These are phyloP conservation scores for Drosophila tristis DNA, from an alignment of 1,140 invertebrate species.

Conservation along the genomic window DNA sequence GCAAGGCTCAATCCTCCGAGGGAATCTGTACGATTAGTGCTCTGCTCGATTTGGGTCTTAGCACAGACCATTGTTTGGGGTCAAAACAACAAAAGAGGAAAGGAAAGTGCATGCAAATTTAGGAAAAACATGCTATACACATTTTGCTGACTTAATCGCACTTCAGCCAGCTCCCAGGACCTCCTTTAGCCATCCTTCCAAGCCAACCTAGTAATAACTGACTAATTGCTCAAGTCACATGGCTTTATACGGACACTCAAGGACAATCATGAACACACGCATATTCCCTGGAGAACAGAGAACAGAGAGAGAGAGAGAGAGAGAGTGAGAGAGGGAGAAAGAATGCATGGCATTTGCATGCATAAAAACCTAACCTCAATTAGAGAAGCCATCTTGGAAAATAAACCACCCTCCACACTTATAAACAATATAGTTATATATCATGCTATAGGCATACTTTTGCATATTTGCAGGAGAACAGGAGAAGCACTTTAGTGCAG, in stretches of 20 bases:
- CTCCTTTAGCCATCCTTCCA: background rate
- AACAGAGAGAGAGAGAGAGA: background rate
- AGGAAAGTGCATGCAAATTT: constrained; percentile 16
- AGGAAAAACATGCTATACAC: constrained; percentile 45
- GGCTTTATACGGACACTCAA: constrained; percentile 37
- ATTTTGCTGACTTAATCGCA: constrained; percentile 30
- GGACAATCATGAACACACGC: constrained; percentile 23
- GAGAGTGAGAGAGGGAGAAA: background rate
- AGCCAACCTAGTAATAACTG: constrained; percentile 66
- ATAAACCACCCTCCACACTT: constrained; percentile 18
- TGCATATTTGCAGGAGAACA: constrained; percentile 32
- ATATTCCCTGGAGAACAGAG: constrained; percentile 4
- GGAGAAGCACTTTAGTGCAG: constrained; percentile 61
- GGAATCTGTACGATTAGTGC: background rate
- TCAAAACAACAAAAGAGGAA: constrained; percentile 6
- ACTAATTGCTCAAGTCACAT: constrained; percentile 73
- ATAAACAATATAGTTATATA: constrained; percentile 53
- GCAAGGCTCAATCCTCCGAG: background rate
- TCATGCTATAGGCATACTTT: constrained; percentile 42
- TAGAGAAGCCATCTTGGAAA: constrained; percentile 52
- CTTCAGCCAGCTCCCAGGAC: background rate
- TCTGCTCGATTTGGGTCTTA: constrained; percentile 21
- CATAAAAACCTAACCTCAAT: constrained; percentile 64
- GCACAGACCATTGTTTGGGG: constrained; percentile 21
- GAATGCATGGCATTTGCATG: constrained; percentile 58